These are phyloP conservation scores for Odocoileus hemionus DNA, from an alignment of 2,113 vertebrate species.

Conservation along the genomic window DNA sequence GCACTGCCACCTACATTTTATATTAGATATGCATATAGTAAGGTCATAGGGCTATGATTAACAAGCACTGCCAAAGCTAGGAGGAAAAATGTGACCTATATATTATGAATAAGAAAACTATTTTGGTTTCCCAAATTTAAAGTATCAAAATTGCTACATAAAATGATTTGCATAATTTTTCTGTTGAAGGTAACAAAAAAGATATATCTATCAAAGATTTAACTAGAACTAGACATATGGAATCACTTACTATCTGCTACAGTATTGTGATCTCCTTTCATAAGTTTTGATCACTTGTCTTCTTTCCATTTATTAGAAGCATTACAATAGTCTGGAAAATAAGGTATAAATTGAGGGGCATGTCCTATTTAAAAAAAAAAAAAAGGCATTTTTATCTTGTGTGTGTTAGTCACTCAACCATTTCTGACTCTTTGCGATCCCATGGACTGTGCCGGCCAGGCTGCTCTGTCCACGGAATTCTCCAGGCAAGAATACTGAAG, in stretches of 20 bases:
- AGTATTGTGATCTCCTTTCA: constrained; percentile 1
- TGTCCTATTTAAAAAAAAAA: too few species aligned
- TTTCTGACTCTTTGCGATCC: too few species aligned
- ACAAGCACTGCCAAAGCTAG: neutral
- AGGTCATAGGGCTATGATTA: neutral
- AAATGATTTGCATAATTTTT: constrained; percentile 40
- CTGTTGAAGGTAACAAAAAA: constrained; percentile 40
- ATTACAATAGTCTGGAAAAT: neutral
- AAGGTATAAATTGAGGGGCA: neutral
- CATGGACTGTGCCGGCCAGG: too few species aligned
- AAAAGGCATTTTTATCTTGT: too few species aligned
- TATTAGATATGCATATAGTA: neutral
- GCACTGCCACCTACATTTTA: neutral
- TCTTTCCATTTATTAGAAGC: constrained; percentile 53
- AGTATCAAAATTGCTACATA: neutral
- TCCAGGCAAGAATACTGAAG: too few species aligned
- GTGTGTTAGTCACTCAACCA: too few species aligned
- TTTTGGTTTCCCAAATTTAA: neutral
- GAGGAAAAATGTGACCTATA: neutral
- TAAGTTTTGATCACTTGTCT: constrained; percentile 56
- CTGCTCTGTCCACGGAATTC: too few species aligned
- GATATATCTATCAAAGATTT: constrained; percentile 39
- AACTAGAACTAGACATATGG: constrained; percentile 31
- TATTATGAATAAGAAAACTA: neutral
- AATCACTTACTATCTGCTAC: constrained; percentile 25